Evolutionary conservation across 1,140 invertebrate genomes (phyloP).

Genomic region (Sitodiplosis mosellana): DNA sequence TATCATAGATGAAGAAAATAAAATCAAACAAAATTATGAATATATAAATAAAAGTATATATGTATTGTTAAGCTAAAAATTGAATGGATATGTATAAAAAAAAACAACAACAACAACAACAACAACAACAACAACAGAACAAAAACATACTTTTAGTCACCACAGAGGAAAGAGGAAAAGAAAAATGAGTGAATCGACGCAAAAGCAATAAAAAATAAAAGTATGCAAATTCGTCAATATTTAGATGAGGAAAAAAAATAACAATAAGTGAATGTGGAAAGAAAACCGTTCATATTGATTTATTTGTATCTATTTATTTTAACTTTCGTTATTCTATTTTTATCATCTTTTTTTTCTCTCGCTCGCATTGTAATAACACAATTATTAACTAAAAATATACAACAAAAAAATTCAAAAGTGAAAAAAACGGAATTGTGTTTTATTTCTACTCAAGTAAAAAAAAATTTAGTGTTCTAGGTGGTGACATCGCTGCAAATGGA

Average conservation of each 20-base stretch:
- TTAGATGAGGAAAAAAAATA: conserved; percentile 7
- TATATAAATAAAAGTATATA: conserved; percentile 8
- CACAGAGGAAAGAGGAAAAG: neutral
- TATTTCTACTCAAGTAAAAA: conserved; percentile 12
- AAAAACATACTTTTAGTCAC: conserved; percentile 21
- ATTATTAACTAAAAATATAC: neutral
- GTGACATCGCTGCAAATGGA: no score
- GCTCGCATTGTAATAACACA: neutral
- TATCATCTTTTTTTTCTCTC: conserved; percentile 5
- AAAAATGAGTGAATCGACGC: conserved; percentile 3
- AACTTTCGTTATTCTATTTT: conserved; percentile 5
- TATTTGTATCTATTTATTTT: neutral
- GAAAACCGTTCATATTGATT: conserved; percentile 15
- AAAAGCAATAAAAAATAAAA: conserved; percentile 17
- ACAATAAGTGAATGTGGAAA: conserved; percentile 3
- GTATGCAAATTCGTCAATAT: conserved; percentile 6
- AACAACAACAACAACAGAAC: no score
- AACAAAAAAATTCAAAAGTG: conserved; percentile 12
- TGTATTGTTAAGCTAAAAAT: conserved; percentile 5
- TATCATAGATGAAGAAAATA: conserved; percentile 1
- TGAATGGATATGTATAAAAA: neutral
- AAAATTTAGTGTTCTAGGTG: no score
- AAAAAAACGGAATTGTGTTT: conserved; percentile 8
- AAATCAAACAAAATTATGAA: conserved; percentile 8
- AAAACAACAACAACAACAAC: conserved; percentile 4